These are phyloP conservation scores for Chloroclysta siterata DNA, from an alignment of 2,888 invertebrate species.

Conservation along the genomic window DNA sequence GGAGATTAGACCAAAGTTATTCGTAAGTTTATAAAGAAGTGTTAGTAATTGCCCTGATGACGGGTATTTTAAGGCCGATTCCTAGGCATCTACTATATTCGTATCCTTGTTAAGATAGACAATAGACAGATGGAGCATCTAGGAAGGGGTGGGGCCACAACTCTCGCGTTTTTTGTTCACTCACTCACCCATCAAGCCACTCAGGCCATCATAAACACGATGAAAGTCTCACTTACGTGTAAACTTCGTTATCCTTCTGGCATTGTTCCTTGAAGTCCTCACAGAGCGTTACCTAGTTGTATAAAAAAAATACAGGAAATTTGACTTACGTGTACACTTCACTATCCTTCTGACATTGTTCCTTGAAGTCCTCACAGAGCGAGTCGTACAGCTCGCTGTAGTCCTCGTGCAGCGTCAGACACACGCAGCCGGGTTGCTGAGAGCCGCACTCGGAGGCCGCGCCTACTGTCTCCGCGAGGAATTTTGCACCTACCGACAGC, in stretches of 20 bases:
- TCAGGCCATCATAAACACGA: too few species aligned
- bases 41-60: too few species aligned
- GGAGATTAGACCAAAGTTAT: constrained; percentile 1
- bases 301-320: too few species aligned
- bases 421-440: constrained; percentile 54
- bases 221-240: constrained; percentile 36
- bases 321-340: constrained; percentile 52
- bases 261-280: constrained; percentile 53
- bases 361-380: constrained; percentile 57
- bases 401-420: constrained; percentile 55
- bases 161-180: too few species aligned
- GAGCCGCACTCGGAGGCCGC: constrained; percentile 46
- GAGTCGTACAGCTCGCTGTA: constrained; percentile 47
- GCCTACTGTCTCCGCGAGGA: constrained; percentile 54
- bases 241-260: constrained; percentile 41
- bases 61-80: too few species aligned
- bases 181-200: too few species aligned
- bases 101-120: too few species aligned
- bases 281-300: too few species aligned
- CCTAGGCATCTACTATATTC: too few species aligned
- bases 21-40: too few species aligned
- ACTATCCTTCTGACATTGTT: constrained; percentile 49
- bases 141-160: too few species aligned
- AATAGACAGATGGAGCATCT: too few species aligned
- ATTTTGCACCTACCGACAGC: constrained; percentile 50